A percentile compares a stretch with the other conserved stretches of the same genome.
These are phyloP conservation scores for Ifrita kowaldi DNA, from an alignment of 2,113 vertebrate species.

Conservation along the genomic window DNA sequence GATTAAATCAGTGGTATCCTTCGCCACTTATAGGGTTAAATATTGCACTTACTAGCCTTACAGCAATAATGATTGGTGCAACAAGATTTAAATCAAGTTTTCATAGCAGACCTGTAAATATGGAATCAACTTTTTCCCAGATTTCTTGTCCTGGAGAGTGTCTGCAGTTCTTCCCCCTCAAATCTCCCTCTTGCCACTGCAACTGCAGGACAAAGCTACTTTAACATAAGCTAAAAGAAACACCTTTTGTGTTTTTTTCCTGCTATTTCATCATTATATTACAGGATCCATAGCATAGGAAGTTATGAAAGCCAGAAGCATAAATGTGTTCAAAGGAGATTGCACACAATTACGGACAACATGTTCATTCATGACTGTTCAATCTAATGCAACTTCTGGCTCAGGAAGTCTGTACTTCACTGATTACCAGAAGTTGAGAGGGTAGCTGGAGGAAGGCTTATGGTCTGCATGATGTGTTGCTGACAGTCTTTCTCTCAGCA, in stretches of 20 bases:
- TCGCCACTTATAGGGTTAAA: neutral
- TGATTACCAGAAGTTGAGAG: neutral
- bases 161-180: neutral
- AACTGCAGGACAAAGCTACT: neutral
- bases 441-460: neutral
- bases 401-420: slow-evolving; percentile 32
- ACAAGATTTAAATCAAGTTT: neutral
- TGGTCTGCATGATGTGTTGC: neutral
- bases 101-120: neutral
- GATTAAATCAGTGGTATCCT: neutral
- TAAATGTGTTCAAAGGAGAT: neutral
- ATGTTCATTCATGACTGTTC: neutral
- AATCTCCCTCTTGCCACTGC: neutral
- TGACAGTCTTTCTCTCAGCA: neutral
- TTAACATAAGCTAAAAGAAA: neutral
- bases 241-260: neutral
- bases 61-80: neutral
- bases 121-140: neutral
- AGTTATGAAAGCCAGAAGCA: slow-evolving; percentile 1
- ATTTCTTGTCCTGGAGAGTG: neutral
- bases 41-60: neutral
- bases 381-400: neutral
- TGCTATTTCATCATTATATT: neutral
- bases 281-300: neutral
- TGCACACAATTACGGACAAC: neutral